Conservation (phyloP, 2,113 vertebrate genomes). For the Sylvietta virens region DNA sequence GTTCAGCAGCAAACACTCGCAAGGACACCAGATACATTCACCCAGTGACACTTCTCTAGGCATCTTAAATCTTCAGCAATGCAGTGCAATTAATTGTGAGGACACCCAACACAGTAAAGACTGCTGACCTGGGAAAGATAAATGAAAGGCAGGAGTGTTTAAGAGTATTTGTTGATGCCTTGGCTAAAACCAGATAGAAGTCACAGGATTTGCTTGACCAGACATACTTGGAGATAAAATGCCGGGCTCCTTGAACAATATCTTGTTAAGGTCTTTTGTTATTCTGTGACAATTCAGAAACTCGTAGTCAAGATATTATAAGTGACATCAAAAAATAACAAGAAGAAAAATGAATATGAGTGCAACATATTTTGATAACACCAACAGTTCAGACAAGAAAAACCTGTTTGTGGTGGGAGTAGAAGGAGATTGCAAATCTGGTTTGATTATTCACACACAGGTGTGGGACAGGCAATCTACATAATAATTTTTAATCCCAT, state of each 20-base stretch:
- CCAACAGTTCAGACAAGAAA: not conserved
- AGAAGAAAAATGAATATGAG: not conserved
- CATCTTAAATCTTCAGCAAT: not conserved
- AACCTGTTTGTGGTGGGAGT: not conserved
- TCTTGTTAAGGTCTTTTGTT: not conserved
- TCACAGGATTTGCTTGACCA: not conserved
- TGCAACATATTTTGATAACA: not conserved
- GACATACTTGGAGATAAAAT: not conserved
- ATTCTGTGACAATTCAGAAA: conserved; percentile 1
- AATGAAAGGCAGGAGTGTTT: not conserved
- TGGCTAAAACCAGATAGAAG: not conserved
- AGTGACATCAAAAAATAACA: not conserved
- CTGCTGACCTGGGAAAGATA: not conserved
- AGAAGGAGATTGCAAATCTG: not conserved
- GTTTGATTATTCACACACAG: not conserved
- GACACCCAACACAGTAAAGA: not conserved
- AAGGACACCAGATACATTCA: not conserved
- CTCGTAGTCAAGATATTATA: not conserved
- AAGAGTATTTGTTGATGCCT: not conserved
- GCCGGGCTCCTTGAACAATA: not conserved
- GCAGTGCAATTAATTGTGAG: not conserved
- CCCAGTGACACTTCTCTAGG: not conserved
- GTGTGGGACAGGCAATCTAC: not conserved
- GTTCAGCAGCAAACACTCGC: not conserved
- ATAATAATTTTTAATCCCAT: not conserved